Conservation (phyloP, 2,113 vertebrate genomes). For the Tetrax tetrax region DNA sequence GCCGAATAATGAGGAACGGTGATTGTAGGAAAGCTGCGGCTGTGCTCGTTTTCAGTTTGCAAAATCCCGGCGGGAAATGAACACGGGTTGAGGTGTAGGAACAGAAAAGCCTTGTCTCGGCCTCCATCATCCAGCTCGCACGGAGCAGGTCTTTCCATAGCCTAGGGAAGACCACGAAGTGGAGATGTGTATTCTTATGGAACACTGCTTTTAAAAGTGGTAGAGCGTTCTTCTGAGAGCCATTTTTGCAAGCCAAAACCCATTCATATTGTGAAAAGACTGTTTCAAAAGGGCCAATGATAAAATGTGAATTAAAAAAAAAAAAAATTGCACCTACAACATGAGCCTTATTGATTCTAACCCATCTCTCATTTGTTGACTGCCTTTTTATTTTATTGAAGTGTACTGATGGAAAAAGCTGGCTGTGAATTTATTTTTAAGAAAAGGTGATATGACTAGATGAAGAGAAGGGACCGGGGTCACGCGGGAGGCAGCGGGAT, state of each 20-base stretch:
- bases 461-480: neutral
- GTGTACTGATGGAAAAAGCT: constrained; percentile 57
- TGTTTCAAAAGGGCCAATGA: constrained; percentile 54
- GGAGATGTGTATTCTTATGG: neutral
- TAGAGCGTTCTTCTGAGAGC: neutral
- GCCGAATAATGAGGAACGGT: neutral
- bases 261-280: neutral
- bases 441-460: neutral
- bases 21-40: neutral
- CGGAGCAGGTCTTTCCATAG: neutral
- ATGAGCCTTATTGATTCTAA: constrained; percentile 7
- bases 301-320: constrained; percentile 44
- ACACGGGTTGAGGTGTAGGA: neutral
- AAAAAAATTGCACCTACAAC: neutral
- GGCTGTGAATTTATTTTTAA: constrained; percentile 50
- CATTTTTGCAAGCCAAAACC: neutral
- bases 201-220: constrained; percentile 16
- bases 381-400: constrained; percentile 45
- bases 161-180: neutral
- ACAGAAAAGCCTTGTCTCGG: neutral
- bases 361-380: neutral
- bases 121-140: neutral
- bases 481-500: neutral
- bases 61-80: neutral
- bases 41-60: neutral